Conservation (phyloP, 2,797 vertebrate species). For the Tapirus indicus region DNA sequence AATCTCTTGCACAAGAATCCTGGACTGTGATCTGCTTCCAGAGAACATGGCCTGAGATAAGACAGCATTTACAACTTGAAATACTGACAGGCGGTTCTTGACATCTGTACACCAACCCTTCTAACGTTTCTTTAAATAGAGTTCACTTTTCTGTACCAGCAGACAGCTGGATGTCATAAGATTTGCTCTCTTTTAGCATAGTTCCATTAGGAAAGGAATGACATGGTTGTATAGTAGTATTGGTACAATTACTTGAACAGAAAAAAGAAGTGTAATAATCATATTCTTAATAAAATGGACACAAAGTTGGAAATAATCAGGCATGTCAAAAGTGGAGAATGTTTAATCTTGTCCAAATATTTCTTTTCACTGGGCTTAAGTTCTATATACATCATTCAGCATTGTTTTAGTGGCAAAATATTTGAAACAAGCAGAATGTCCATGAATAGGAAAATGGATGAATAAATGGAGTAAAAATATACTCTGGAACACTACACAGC, state of each 20-base stretch:
- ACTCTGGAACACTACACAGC: neutral
- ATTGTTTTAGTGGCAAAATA: neutral
- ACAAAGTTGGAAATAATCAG: neutral
- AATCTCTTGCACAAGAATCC: neutral
- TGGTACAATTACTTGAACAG: neutral
- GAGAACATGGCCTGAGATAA: neutral
- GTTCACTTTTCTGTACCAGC: neutral
- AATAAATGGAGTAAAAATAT: neutral
- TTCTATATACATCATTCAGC: neutral
- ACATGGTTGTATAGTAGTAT: neutral
- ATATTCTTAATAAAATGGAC: slow-evolving; percentile 14
- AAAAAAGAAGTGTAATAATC: neutral
- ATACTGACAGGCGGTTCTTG: neutral
- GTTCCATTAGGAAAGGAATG: neutral
- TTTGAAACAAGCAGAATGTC: neutral
- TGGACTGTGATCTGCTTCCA: neutral
- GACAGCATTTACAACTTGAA: neutral
- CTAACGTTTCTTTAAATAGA: neutral
- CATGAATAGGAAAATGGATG: neutral
- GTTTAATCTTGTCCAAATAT: neutral
- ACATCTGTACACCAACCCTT: neutral
- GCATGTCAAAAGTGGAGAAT: neutral
- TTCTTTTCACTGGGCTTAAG: slow-evolving; percentile 17
- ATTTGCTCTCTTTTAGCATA: neutral
- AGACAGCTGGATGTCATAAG: neutral